Base-by-base conservation (phyloP, 1,140 invertebrate genomes). In the Macrosteles quadrilineatus region DNA sequence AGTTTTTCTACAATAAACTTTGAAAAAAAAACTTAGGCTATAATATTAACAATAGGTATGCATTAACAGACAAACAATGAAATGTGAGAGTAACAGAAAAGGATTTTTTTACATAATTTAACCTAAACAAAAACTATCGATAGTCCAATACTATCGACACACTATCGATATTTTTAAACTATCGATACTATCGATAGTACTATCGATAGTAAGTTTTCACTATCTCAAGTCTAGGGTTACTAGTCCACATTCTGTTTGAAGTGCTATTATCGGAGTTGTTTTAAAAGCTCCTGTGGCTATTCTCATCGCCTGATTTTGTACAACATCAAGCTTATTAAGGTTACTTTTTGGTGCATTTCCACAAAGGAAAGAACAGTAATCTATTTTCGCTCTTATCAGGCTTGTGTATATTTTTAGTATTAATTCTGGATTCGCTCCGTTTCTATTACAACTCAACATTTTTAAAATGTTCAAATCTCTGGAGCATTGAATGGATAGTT, bases 241-340 rank as follows among this genome's bases (percentile, higher is more conserved):
- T 50, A 50, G 4, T 4, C 6, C 47, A 19, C 32, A 36, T 36
- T n/a, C n/a, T n/a, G n/a, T n/a, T n/a, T n/a, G n/a, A n/a, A 36
- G 14, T 36, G 32, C 17, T 11, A 4, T 50, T 3, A 50, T 50
- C 4, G 47, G 47, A 23, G 17, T 50, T 9, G 47, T 19, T n/a
- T 19, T 50, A 19, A 23, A n/a, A 50, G 47, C 47, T 19, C 47
- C 21, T 50, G 32, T 36, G 14, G 14, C 32, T 9, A 50, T n/a
- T 50, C 47, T 6, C n/a, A 50, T 11, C n/a, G 47, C 47, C n/a
- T 50, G 47, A 50, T 50, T 50, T 50, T 50, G 47, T 4, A 50
- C n/a, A 6, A 23, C 21, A 50, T 19, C 21, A 23, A 50, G 47
- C n/a, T 23, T 50, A 11, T 50, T 50, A 9, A 50, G n/a, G 3